Conservation (phyloP, 2,113 vertebrate species). For the Deroptyus accipitrinus region DNA sequence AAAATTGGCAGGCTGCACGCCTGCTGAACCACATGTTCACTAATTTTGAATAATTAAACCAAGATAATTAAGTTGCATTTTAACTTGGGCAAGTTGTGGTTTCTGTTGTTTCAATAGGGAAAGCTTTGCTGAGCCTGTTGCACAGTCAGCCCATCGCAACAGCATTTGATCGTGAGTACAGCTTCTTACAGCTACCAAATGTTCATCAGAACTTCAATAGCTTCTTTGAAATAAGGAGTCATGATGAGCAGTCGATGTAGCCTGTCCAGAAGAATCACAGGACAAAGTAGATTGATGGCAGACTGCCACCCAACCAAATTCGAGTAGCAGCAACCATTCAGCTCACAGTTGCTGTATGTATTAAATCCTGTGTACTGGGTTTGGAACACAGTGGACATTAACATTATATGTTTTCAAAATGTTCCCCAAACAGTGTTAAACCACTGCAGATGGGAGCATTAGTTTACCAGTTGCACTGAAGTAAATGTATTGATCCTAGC, state of each 20-base stretch:
- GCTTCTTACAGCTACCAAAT: background rate
- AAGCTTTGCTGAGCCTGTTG: background rate
- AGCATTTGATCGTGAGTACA: background rate
- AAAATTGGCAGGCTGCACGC: background rate
- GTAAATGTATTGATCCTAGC: background rate
- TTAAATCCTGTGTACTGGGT: background rate
- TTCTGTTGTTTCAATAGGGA: background rate
- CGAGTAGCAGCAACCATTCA: background rate
- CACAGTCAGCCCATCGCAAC: background rate
- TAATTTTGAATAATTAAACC: background rate
- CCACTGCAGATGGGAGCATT: background rate
- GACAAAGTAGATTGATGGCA: background rate
- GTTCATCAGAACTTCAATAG: background rate
- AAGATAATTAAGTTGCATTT: background rate
- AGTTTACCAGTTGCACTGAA: background rate
- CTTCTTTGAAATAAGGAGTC: background rate
- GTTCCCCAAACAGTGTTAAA: background rate
- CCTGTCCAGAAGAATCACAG: background rate
- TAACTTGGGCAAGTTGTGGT: background rate
- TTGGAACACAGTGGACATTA: background rate
- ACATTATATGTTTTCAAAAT: background rate
- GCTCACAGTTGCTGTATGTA: background rate
- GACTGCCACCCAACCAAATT: background rate
- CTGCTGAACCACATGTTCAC: background rate
- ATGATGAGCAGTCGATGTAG: background rate